Evolutionary conservation across 2,797 vertebrate genomes (phyloP).

Genomic region (Pangasius larnaudii): DNA sequence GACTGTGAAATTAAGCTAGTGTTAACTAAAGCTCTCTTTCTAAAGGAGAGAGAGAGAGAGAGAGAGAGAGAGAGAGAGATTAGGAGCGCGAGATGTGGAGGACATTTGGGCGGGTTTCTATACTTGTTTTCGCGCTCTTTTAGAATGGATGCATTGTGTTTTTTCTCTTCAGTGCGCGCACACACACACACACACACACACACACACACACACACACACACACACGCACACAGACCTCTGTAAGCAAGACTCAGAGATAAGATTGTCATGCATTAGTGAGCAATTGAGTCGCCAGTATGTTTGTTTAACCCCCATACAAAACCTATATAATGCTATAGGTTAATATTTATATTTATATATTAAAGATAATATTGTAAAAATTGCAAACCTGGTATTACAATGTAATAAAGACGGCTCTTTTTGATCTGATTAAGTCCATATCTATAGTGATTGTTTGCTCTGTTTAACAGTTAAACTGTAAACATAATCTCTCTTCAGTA

Average conservation of each 20-base stretch:
- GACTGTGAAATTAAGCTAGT: background rate
- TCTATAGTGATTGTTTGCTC: background rate
- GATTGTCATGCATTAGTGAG: slow-evolving; percentile 3
- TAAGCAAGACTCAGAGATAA: slow-evolving; percentile 10
- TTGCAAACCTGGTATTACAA: background rate
- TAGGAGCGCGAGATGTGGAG: slow-evolving; percentile 21
- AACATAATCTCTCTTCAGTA: background rate
- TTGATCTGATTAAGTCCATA: background rate
- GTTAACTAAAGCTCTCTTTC: background rate
- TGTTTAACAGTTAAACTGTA: background rate
- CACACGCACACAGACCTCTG: background rate
- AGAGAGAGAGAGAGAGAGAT: slow-evolving; percentile 19
- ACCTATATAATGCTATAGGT: background rate
- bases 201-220: slow-evolving; percentile 8
- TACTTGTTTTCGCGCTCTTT: slow-evolving; percentile 63
- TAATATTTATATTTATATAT: background rate
- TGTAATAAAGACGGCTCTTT: background rate
- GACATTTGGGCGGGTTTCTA: slow-evolving; percentile 50
- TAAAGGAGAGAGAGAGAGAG: slow-evolving; percentile 13
- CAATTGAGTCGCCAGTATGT: background rate
- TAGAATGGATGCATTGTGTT: slow-evolving; percentile 67
- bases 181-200: slow-evolving; percentile 4
- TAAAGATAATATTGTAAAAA: background rate
- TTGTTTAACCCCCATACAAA: background rate
- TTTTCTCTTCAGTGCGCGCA: background rate